Evolutionary conservation across 2,888 invertebrate genomes (phyloP), one percentile per base, ranked within the genome.

Genomic region (Chelonus formosanus): DNA sequence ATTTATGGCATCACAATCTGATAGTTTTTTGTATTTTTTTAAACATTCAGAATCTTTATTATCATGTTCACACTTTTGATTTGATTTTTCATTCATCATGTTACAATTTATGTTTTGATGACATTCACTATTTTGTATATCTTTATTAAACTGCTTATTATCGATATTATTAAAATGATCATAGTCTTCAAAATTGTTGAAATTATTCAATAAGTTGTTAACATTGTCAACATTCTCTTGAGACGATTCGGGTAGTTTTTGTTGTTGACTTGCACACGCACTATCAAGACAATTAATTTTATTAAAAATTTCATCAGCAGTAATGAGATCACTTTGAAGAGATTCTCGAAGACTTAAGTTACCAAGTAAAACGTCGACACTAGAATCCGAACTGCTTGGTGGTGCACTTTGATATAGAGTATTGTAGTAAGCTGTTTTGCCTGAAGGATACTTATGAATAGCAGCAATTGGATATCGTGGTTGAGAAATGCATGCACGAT

Each of bases 341-440:
- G 80, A 80, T 3, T 78, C 79, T 3, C 80, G 73, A 0, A 80
- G 71, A 63, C 81, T 82, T n/a, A 82, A 69, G 72, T 82, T 82
- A 34, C 79, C 80, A n/a, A 81, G 72, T 3, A 81, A 72, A 2
- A 81, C 80, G 50, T 82, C 81, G 45, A 81, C 76, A 57, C 81
- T 82, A 1, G 82, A 80, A 8, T 81, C 80, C 1, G 79, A 78
- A 8, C 79, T 78, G 20, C 78, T 79, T 32, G 3, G 4, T 4
- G 78, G 76, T 53, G 76, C 75, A 58, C 78, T 80, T 36, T 68
- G 77, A 8, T 76, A 72, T 47, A 76, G 61, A 5, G 67, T 68
- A 63, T 67, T 67, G 52, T 74, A 74, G 63, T 73, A 74, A 40
- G 40, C 40, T 68, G 69, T 20, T 65, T 65, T 53, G n/a, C 50